Conservation (phyloP, 2,888 invertebrate species). For the Amorpha juglandis region DNA sequence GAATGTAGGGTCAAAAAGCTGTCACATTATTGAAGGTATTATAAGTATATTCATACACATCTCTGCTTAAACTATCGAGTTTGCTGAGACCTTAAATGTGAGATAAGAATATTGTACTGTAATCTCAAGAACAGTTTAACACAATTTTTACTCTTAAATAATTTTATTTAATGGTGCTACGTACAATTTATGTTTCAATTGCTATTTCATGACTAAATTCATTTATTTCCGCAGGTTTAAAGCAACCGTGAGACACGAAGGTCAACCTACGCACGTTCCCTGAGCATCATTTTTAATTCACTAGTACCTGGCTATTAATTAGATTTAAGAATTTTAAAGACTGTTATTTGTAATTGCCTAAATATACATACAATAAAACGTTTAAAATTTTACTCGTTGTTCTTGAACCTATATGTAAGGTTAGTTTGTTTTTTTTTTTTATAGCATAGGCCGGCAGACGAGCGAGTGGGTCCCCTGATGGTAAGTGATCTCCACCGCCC, state of each 20-base stretch:
- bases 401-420: slow-evolving; percentile 9
- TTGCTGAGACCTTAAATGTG: no score
- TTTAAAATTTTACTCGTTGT: slow-evolving; percentile 16
- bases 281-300: slow-evolving; percentile 9
- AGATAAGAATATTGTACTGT: no score
- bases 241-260: slow-evolving; percentile 52
- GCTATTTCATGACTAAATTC: neutral
- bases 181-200: neutral
- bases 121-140: no score
- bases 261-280: slow-evolving; percentile 38
- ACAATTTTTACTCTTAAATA: neutral
- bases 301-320: slow-evolving; percentile 21
- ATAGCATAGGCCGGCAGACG: no score
- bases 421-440: neutral
- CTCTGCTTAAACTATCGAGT: no score
- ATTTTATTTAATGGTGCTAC: no score
- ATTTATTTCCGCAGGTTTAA: slow-evolving; percentile 48
- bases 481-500: no score
- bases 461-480: no score
- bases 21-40: no score
- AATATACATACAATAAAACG: slow-evolving; percentile 15
- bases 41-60: no score
- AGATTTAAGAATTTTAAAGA: slow-evolving; percentile 21
- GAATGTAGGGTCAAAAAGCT: no score
- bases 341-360: slow-evolving; percentile 25